phyloP scores from a whole-genome alignment of 2,113 vertebrate species.

The Anarhynchus alexandrinus region DNA sequence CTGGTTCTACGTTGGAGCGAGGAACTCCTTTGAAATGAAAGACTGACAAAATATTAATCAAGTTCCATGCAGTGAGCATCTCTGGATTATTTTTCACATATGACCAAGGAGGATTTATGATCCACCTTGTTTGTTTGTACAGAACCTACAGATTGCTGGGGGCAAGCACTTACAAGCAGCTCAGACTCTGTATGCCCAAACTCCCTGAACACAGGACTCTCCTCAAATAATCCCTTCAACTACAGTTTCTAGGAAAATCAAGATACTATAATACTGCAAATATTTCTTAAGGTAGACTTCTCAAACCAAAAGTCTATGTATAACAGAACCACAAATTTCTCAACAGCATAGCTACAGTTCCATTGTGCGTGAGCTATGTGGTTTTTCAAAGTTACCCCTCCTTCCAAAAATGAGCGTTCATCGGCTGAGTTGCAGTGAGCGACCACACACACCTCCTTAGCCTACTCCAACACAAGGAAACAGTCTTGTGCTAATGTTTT shows the following conservation, averaged over 20 bases:
- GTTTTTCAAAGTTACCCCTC: not conserved
- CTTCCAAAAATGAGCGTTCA: not conserved
- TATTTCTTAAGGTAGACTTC: not conserved
- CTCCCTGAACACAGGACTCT: not conserved
- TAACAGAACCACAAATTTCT: not conserved
- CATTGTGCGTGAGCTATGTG: fast-evolving
- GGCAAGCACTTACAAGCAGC: not conserved
- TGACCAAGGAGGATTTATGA: not conserved
- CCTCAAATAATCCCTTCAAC: not conserved
- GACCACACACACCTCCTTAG: not conserved
- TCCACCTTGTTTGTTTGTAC: not conserved
- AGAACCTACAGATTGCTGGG: not conserved
- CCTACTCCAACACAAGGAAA: not conserved
- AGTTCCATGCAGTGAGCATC: not conserved
- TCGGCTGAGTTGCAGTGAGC: not conserved
- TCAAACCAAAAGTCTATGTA: not conserved
- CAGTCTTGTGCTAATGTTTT: not conserved
- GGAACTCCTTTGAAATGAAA: not conserved
- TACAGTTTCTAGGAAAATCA: not conserved
- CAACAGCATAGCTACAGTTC: not conserved
- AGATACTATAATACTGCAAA: not conserved
- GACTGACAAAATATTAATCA: not conserved
- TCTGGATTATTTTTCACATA: not conserved
- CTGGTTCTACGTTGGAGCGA: not conserved
- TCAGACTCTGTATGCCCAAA: not conserved